Percentiles rank a stretch among this genome's conserved stretches.
Evolutionary conservation across 1,140 invertebrate genomes (phyloP).

Genomic region (Plodia interpunctella): DNA sequence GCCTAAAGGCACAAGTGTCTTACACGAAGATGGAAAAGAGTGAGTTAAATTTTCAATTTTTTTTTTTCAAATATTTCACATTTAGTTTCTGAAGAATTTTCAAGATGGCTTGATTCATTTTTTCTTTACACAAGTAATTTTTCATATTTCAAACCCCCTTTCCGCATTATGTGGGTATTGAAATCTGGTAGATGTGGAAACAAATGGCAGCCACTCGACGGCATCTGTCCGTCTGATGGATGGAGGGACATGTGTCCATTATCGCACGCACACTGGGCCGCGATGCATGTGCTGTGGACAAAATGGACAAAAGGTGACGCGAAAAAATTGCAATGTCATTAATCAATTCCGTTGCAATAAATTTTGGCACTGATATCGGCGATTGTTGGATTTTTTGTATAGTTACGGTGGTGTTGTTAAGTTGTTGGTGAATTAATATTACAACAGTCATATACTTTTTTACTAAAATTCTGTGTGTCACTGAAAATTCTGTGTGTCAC

Average conservation of each 20-base stretch:
- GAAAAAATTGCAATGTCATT: conserved; percentile 40
- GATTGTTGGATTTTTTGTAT: background rate
- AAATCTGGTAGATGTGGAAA: conserved; percentile 17
- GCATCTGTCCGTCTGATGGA: conserved; percentile 61
- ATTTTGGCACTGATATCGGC: conserved; percentile 18
- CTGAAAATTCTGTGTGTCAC: no score
- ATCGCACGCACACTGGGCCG: conserved; percentile 30
- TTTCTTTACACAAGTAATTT: no score
- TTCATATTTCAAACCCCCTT: background rate
- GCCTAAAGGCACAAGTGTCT: no score
- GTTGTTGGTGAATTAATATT: no score
- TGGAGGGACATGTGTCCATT: conserved; percentile 62
- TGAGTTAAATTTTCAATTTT: no score
- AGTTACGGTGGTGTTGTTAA: background rate
- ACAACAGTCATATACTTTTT: no score
- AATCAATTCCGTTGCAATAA: conserved; percentile 52
- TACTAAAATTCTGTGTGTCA: no score
- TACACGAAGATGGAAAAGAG: no score
- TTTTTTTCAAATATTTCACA: no score
- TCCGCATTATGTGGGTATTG: background rate
- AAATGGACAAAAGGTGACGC: conserved; percentile 30
- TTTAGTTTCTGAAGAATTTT: no score
- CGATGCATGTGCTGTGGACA: conserved; percentile 20
- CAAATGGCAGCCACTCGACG: conserved; percentile 41
- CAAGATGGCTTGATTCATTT: no score